Evolutionary conservation across 1,140 invertebrate species (phyloP), one percentile per base, ranked within the genome.

Genomic region (Macrocentrus cingulum): DNA sequence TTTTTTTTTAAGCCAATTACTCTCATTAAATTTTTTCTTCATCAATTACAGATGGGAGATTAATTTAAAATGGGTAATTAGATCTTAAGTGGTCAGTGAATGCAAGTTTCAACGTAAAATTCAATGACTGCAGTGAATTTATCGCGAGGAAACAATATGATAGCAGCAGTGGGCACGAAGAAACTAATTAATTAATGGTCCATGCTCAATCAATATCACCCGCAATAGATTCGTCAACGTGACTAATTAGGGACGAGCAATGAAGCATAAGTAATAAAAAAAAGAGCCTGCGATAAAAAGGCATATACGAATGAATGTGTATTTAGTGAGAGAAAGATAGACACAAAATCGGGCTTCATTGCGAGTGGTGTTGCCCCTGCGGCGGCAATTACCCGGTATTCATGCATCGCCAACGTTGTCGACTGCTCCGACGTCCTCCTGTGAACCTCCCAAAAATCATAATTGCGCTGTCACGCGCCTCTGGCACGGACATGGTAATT

Each of bases 351-450:
- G n/a, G 25, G 18, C 25, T 48, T 22, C 16, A 23, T 49, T 29
- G 22, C 25, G 23, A 49, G 11, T 39, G 11, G 25, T 49, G 15
- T 29, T 49, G 25, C 46, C 23, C 16, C 46, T 29, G 25, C 19
- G 46, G 22, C 22, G 45, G 45, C 45, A 48, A 48, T 48, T 48
- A 48, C 22, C 9, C 45, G 9, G 20, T 48, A 48, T 48, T 48
- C 23, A 48, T 48, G 36, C 18, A 44, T 19, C 23, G 13, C 36
- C 6, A 49, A 49, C 23, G 23, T 18, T 49, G 13, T 29, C 23
- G 11, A 32, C 36, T 15, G 18, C 36, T 8, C 18, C 32, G 11
- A 13, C 37, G 1, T 19, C 18, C 15, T 16, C 25, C 15, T 51
- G 15, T 34, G 13, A 36, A 36, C 11, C 16, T 49, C 9, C 23